Percentiles rank a stretch among this genome's conserved stretches.
These are phyloP conservation scores for Nesometra sesokonis DNA, from an alignment of 35 echinoderm and acorn worm genomes.

Conservation along the genomic window DNA sequence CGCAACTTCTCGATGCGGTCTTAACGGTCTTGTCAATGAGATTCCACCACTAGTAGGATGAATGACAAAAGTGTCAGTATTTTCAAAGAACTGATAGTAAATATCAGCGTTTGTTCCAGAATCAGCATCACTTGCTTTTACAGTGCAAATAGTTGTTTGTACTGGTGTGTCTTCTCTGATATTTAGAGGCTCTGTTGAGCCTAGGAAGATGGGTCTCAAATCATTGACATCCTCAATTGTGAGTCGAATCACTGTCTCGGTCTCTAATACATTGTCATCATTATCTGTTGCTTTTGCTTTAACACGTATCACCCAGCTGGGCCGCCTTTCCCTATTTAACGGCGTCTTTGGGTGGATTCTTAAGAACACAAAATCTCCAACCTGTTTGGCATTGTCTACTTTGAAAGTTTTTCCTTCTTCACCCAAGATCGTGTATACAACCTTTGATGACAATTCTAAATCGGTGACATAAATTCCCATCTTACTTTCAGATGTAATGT, in stretches of 20 bases:
- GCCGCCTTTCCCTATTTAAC: constrained; percentile 67
- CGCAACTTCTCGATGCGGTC: constrained; percentile 13
- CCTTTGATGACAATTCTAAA: constrained; percentile 19
- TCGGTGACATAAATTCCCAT: constrained; percentile 78
- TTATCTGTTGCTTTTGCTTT: constrained; percentile 20
- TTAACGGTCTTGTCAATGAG: constrained; percentile 65
- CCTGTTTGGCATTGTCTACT: constrained; percentile 26
- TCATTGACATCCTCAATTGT: constrained; percentile 75
- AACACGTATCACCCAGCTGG: constrained; percentile 37
- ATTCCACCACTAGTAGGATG: constrained; percentile 93
- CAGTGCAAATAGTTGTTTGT: constrained; percentile 41
- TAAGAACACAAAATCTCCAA: constrained; percentile 88
- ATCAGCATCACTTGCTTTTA: constrained; percentile 81
- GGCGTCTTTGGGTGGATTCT: constrained; percentile 47
- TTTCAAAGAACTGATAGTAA: constrained; percentile 74
- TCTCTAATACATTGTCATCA: background rate
- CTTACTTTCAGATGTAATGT: constrained; percentile 75
- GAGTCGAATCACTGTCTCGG: constrained; percentile 28
- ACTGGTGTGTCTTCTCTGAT: constrained; percentile 74
- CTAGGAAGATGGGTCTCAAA: constrained; percentile 55
- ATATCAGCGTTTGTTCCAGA: constrained; percentile 92
- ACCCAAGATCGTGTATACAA: constrained; percentile 8
- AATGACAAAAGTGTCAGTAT: constrained; percentile 81
- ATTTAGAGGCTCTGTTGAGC: constrained; percentile 31
- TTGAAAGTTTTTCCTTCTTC: constrained; percentile 25